Conservation (phyloP, 1,140 invertebrate species). For the Linepithema humile region DNA sequence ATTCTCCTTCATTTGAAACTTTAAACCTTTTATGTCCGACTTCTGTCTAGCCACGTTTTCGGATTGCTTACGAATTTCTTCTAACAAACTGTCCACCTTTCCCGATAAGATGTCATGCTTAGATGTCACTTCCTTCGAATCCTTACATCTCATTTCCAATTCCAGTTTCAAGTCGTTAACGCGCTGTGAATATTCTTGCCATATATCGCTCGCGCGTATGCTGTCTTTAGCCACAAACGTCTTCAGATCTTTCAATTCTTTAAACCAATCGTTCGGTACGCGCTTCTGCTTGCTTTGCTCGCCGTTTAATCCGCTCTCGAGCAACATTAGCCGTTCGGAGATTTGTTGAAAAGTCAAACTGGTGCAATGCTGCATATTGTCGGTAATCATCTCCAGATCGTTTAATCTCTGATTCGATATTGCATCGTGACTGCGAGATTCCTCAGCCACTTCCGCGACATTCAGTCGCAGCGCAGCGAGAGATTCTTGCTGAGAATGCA, state of each 20-base stretch:
- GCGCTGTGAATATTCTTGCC: slow-evolving; percentile 76
- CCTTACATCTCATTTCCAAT: slow-evolving; percentile 76
- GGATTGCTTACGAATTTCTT: slow-evolving; percentile 42
- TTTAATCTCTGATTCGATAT: slow-evolving; percentile 56
- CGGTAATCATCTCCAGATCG: slow-evolving; percentile 59
- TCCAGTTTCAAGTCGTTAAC: slow-evolving; percentile 79
- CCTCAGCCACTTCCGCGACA: slow-evolving; percentile 45
- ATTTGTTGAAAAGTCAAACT: slow-evolving; percentile 64
- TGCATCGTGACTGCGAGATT: slow-evolving; percentile 19
- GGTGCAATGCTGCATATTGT: slow-evolving; percentile 60
- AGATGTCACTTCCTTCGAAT: slow-evolving; percentile 72
- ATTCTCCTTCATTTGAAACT: slow-evolving; percentile 72
- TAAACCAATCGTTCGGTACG: slow-evolving; percentile 36
- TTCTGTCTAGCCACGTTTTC: slow-evolving; percentile 43
- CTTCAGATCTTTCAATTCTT: slow-evolving; percentile 85
- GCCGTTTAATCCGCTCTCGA: slow-evolving; percentile 50
- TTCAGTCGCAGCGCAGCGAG: slow-evolving; percentile 60
- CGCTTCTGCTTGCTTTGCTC: slow-evolving; percentile 51
- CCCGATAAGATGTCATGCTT: slow-evolving; percentile 65
- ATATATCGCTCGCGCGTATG: slow-evolving; percentile 73
- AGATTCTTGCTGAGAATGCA: slow-evolving; percentile 56
- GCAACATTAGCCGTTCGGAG: slow-evolving; percentile 56
- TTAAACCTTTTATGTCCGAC: slow-evolving; percentile 64
- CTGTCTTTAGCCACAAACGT: slow-evolving; percentile 82
- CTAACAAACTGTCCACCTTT: slow-evolving; percentile 62